Percentiles rank a stretch among this genome's conserved stretches.
These are phyloP conservation scores for Homarus americanus DNA, from an alignment of 1,140 invertebrate genomes.

Conservation along the genomic window DNA sequence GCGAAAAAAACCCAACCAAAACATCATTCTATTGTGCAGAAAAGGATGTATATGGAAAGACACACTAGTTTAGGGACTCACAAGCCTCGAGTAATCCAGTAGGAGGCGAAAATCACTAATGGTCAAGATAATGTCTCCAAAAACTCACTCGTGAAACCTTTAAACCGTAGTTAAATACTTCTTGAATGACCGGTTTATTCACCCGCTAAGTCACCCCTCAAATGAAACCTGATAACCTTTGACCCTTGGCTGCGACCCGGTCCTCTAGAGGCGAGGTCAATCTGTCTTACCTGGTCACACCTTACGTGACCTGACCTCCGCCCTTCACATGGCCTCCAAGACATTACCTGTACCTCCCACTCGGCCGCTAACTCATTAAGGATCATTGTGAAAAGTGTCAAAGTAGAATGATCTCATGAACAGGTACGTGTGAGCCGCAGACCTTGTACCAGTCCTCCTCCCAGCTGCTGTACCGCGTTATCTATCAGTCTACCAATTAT, in stretches of 20 bases:
- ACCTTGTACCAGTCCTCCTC: neutral
- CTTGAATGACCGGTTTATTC: neutral
- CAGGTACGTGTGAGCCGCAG: neutral
- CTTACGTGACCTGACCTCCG: constrained; percentile 24
- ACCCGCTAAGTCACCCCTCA: neutral
- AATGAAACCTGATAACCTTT: neutral
- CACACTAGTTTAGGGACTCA: too few species aligned
- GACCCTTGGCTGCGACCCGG: neutral
- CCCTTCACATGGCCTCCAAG: neutral
- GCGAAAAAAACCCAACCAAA: too few species aligned
- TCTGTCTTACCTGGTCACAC: neutral
- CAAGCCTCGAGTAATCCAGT: too few species aligned
- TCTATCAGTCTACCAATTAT: too few species aligned
- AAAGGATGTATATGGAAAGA: too few species aligned
- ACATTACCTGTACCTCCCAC: neutral
- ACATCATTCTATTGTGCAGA: too few species aligned
- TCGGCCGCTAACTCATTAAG: constrained; percentile 16
- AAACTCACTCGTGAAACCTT: neutral
- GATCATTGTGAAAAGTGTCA: neutral
- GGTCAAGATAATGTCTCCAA: too few species aligned
- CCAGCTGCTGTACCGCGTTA: too few species aligned
- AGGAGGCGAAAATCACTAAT: too few species aligned
- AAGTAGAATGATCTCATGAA: neutral
- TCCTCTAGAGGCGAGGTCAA: constrained; percentile 9
- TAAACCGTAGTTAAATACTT: neutral